Conservation (phyloP, 2,113 vertebrate genomes). For the Silurus asotus region DNA sequence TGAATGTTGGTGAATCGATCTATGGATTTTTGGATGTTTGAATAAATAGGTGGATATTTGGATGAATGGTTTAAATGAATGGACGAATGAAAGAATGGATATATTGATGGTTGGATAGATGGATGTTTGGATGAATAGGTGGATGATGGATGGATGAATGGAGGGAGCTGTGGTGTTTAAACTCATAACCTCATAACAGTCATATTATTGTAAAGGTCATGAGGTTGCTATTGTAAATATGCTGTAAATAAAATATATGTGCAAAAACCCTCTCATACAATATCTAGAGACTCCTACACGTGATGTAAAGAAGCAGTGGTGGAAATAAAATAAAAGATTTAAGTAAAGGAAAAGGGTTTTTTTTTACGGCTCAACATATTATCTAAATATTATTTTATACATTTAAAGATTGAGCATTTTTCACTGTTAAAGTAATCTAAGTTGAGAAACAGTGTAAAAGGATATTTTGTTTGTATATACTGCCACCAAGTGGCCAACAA, state of each 20-base stretch:
- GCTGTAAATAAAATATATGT: neutral
- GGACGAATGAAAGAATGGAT: too few species aligned
- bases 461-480: slow-evolving; percentile 8
- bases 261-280: neutral
- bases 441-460: neutral
- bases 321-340: neutral
- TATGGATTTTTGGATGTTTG: too few species aligned
- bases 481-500: neutral
- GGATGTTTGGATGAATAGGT: too few species aligned
- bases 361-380: neutral
- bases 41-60: too few species aligned
- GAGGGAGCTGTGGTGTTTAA: neutral
- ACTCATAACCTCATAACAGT: neutral
- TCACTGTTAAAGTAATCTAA: neutral
- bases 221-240: too few species aligned
- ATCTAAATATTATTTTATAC: neutral
- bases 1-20: too few species aligned
- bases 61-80: too few species aligned
- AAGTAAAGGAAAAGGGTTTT: neutral
- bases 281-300: neutral
- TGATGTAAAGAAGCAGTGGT: too few species aligned
- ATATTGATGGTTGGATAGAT: too few species aligned
- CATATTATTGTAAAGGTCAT: too few species aligned
- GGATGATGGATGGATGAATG: too few species aligned
- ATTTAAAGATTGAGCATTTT: neutral